These are phyloP conservation scores for Magallana gigas DNA, from an alignment of 1,140 invertebrate species.

Conservation along the genomic window DNA sequence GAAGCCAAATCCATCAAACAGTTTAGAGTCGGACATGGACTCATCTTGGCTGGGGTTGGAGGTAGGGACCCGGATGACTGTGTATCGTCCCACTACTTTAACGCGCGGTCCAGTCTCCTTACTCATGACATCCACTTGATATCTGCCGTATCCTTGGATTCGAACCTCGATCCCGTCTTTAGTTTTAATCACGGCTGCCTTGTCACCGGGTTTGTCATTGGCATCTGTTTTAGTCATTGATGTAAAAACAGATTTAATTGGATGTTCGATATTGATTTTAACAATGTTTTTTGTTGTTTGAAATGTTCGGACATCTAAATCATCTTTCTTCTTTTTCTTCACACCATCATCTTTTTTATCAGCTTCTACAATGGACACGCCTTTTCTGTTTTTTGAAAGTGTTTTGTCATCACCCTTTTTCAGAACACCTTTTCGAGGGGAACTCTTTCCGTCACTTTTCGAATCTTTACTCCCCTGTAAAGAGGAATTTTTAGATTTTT, in stretches of 20 bases:
- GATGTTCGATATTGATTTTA: slow-evolving; percentile 40
- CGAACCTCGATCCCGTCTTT: slow-evolving; percentile 32
- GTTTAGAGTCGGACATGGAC: neutral
- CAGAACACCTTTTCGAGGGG: slow-evolving; percentile 14
- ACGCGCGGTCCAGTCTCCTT: slow-evolving; percentile 20
- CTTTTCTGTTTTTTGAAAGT: neutral
- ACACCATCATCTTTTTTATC: too few species aligned
- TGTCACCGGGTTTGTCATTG: slow-evolving; percentile 40
- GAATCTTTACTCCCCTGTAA: neutral
- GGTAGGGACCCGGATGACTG: slow-evolving; percentile 4
- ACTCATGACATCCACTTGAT: slow-evolving; percentile 41
- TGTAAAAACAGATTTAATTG: slow-evolving; percentile 39
- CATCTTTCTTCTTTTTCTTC: slow-evolving; percentile 28
- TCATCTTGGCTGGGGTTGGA: neutral
- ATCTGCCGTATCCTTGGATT: slow-evolving; percentile 42
- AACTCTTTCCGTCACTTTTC: neutral
- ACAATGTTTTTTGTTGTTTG: slow-evolving; percentile 33
- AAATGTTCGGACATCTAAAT: slow-evolving; percentile 17
- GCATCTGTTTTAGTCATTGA: slow-evolving; percentile 40
- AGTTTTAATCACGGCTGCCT: slow-evolving; percentile 4
- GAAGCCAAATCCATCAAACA: slow-evolving; percentile 14
- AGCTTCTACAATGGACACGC: slow-evolving; percentile 1
- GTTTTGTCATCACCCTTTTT: neutral
- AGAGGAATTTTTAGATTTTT: neutral
- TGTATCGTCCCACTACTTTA: slow-evolving; percentile 38